Evolutionary conservation across 2,113 vertebrate genomes (phyloP).

Genomic region (Gymnarchus niloticus): DNA sequence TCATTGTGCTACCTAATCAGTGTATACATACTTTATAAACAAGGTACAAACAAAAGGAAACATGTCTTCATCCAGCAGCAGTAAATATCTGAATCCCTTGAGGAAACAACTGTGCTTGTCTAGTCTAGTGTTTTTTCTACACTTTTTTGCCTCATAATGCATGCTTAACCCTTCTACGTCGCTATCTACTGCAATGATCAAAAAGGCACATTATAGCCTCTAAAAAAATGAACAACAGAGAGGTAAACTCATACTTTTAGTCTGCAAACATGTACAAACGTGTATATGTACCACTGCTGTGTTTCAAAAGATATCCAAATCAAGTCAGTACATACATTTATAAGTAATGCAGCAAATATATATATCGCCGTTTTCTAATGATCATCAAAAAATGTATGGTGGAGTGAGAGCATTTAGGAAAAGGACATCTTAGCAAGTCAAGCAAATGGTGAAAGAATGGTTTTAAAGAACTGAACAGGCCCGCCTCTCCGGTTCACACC

Average conservation of each 20-base stretch:
- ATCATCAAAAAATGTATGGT: not conserved
- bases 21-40: constrained; percentile 34
- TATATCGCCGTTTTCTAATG: not conserved
- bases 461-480: not conserved
- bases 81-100: constrained; percentile 40
- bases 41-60: constrained; percentile 46
- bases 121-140: constrained; percentile 39
- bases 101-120: constrained; percentile 44
- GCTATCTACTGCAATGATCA: constrained; percentile 59
- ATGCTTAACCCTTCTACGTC: constrained; percentile 68
- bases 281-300: constrained; percentile 19
- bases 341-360: not conserved
- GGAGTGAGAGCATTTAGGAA: not conserved
- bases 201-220: constrained; percentile 79
- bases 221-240: constrained; percentile 52
- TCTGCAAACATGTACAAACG: constrained; percentile 27
- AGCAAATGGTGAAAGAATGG: not conserved
- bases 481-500: not conserved
- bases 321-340: constrained; percentile 12
- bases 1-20: constrained; percentile 16
- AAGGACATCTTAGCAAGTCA: not conserved
- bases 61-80: constrained; percentile 46
- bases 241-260: constrained; percentile 40
- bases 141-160: constrained; percentile 34
- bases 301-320: constrained; percentile 16